phyloP scores from a whole-genome alignment of 2,113 vertebrate genomes.

The Erinaceus europaeus region DNA sequence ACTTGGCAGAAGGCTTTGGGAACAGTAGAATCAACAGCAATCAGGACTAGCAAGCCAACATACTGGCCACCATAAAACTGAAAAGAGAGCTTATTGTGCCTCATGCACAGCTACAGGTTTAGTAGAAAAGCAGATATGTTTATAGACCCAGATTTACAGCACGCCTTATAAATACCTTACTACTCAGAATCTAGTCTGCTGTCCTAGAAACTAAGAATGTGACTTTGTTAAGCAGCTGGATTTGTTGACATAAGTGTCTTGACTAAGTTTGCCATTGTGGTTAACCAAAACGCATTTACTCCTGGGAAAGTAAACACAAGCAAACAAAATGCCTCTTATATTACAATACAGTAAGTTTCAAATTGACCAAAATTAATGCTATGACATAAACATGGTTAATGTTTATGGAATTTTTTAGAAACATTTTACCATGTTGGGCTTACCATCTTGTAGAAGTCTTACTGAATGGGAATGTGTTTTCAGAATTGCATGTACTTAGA shows the following conservation, averaged over 20 bases:
- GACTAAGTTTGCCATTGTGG: slow-evolving; percentile 85
- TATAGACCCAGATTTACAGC: slow-evolving; percentile 87
- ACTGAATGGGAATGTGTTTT: slow-evolving; percentile 83
- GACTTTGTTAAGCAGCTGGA: slow-evolving; percentile 83
- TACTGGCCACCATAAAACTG: slow-evolving; percentile 77
- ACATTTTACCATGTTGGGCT: slow-evolving; percentile 66
- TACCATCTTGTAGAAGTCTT: slow-evolving; percentile 63
- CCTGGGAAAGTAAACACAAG: slow-evolving; percentile 84
- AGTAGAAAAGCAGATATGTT: slow-evolving; percentile 86
- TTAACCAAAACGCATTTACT: slow-evolving; percentile 86
- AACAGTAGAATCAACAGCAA: slow-evolving; percentile 82
- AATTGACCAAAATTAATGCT: slow-evolving; percentile 79
- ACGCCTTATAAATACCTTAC: slow-evolving; percentile 86
- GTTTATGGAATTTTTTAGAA: slow-evolving; percentile 82
- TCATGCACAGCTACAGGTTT: slow-evolving; percentile 81
- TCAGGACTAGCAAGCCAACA: slow-evolving; percentile 81
- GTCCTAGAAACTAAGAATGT: slow-evolving; percentile 87
- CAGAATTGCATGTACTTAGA: slow-evolving; percentile 73
- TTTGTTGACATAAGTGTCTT: slow-evolving; percentile 86
- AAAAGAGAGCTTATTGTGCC: slow-evolving; percentile 84
- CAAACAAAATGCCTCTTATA: slow-evolving; percentile 86
- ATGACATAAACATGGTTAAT: slow-evolving; percentile 83
- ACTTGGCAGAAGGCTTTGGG: slow-evolving; percentile 79
- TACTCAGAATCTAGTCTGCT: slow-evolving; percentile 87
- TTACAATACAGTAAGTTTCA: slow-evolving; percentile 82